Percentiles rank a stretch among this genome's conserved stretches.
phyloP scores from a whole-genome alignment of 1,140 invertebrate species.

The Maniola jurtina region DNA sequence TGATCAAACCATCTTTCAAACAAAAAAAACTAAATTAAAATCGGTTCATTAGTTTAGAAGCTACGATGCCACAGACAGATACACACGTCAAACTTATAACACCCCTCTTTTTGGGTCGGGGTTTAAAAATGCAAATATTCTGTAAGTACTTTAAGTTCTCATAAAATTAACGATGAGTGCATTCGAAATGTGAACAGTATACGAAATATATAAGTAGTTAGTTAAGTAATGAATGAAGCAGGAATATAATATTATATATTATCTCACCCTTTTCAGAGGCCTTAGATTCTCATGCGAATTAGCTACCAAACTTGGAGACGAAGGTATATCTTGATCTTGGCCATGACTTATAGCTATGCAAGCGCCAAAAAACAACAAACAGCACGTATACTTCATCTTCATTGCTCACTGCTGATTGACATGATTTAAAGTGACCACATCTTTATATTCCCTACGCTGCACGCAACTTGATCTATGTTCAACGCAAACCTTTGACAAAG shows the following conservation, averaged over 20 bases:
- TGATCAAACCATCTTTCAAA: too few species aligned
- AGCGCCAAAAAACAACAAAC: conserved; percentile 42
- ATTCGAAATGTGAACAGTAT: too few species aligned
- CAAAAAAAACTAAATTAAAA: too few species aligned
- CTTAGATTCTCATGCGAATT: conserved; percentile 15
- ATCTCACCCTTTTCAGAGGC: conserved; percentile 34
- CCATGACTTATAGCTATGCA: conserved; percentile 17
- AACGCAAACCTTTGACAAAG: conserved; percentile 57
- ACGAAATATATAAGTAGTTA: too few species aligned
- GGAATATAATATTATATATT: neutral
- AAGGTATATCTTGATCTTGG: conserved; percentile 24
- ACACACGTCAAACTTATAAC: too few species aligned
- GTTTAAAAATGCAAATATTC: too few species aligned
- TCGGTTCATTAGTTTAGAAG: too few species aligned
- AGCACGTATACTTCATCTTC: conserved; percentile 50
- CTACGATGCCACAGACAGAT: too few species aligned
- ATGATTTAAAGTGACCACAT: conserved; percentile 20
- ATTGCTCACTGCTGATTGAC: conserved; percentile 35
- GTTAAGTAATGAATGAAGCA: too few species aligned
- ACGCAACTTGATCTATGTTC: conserved; percentile 33
- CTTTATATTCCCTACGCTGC: conserved; percentile 51
- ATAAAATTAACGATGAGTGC: too few species aligned
- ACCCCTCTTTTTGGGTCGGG: too few species aligned
- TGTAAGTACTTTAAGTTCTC: too few species aligned
- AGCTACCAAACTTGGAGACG: neutral